Base-by-base conservation (phyloP, 1,140 invertebrate species). In the Drosophila nebulosa region DNA sequence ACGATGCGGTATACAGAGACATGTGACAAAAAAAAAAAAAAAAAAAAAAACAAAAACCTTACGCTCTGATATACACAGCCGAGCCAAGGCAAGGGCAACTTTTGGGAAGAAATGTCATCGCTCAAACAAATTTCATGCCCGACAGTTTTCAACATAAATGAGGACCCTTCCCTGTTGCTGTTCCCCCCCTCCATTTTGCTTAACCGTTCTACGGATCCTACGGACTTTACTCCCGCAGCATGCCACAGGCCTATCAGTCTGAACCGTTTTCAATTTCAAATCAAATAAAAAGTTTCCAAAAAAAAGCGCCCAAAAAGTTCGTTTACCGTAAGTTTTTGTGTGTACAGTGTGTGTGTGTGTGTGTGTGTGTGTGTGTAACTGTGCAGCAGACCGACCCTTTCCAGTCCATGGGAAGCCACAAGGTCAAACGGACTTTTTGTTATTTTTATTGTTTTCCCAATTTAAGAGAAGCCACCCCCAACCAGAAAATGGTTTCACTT, bases 251-350 rank as follows among this genome's bases (percentile, higher is more conserved):
- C 56, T 51, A 53, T 55, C 64, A 59, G 69, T 66, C 68, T 76
- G 68, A 64, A 64, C 30, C 60, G 73, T 69, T 78, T 78, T 78
- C 73, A 78, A 76, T 78, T 78, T 75, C 60, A 72, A 78, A 76
- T 76, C 76, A 76, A 76, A 78, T 76, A 72, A 78, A 78, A 78
- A 78, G 73, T 78, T 78, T 69, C 46, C 30, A 60, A 69, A 39
- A 46, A 46, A 55, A 69, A 32, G 18, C 50, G 55, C 53, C 63
- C 14, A 50, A 73, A 77, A 67, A 67, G n/a, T n/a, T n/a, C n/a
- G n/a, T n/a, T n/a, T n/a, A n/a, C n/a, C n/a, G n/a, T n/a, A n/a
- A n/a, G n/a, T n/a, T n/a, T n/a, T n/a, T n/a, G n/a, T n/a, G n/a
- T n/a, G n/a, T n/a, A 61, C 58, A 18, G 7, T 12, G 39, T 42